Conservation (phyloP, 2,888 invertebrate genomes). For the Aporophyla nigra region DNA sequence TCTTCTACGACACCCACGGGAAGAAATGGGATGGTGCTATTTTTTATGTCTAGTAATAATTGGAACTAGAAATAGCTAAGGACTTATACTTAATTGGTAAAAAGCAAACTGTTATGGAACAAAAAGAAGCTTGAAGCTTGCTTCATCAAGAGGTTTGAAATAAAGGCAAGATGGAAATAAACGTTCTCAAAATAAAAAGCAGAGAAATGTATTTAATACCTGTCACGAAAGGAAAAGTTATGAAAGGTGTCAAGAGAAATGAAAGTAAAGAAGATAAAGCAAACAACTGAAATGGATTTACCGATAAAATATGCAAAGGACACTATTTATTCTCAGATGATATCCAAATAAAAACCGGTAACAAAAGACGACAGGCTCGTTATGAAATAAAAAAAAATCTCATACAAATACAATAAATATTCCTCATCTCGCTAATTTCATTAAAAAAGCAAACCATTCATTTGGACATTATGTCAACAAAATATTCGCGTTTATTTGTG, state of each 20-base stretch:
- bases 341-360: slow-evolving; percentile 28
- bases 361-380: slow-evolving; percentile 16
- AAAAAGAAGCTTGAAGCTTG: background rate
- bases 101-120: background rate
- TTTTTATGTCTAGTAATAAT: no score
- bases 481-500: slow-evolving; percentile 31
- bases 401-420: slow-evolving; percentile 7
- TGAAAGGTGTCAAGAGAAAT: slow-evolving; percentile 51
- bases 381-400: slow-evolving; percentile 12
- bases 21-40: no score
- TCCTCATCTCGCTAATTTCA: slow-evolving; percentile 28
- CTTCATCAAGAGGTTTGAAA: background rate
- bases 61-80: background rate
- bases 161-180: slow-evolving; percentile 9
- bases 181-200: slow-evolving; percentile 27
- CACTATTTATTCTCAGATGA: slow-evolving; percentile 32
- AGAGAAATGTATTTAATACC: slow-evolving; percentile 27
- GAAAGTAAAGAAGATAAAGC: slow-evolving; percentile 47
- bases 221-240: slow-evolving; percentile 46
- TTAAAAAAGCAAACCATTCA: slow-evolving; percentile 12
- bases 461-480: slow-evolving; percentile 20
- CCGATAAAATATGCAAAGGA: slow-evolving; percentile 40
- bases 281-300: slow-evolving; percentile 43
- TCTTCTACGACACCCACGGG: no score
- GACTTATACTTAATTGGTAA: background rate